phyloP scores from a whole-genome alignment of 1,140 invertebrate genomes.

The Brachionus sp. region DNA sequence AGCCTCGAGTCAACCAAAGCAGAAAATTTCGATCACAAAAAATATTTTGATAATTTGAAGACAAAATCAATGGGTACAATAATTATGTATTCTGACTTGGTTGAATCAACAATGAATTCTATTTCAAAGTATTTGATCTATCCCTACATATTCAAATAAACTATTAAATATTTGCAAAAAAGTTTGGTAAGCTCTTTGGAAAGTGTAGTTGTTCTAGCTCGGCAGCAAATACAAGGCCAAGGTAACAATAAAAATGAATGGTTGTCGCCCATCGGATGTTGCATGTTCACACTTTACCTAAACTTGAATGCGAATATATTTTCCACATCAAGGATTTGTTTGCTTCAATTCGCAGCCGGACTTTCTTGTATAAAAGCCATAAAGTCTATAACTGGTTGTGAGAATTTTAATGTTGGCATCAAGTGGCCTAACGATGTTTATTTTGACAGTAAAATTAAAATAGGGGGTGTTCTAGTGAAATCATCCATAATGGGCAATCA shows the following conservation, averaged over 20 bases:
- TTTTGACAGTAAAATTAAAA: constrained; percentile 1
- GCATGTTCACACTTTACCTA: constrained; percentile 14
- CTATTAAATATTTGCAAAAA: not conserved
- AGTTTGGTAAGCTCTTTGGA: constrained; percentile 11
- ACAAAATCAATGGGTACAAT: constrained; percentile 24
- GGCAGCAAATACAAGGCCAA: constrained; percentile 31
- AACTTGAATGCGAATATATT: constrained; percentile 3
- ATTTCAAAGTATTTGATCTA: not conserved
- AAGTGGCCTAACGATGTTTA: constrained; percentile 44
- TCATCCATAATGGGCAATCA: not conserved
- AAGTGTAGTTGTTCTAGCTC: not conserved
- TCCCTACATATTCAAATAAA: not conserved
- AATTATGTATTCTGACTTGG: constrained; percentile 27
- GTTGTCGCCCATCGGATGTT: constrained; percentile 34
- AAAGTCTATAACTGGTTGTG: not conserved
- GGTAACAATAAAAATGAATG: constrained; percentile 41
- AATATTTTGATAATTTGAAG: constrained; percentile 40
- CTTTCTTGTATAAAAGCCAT: constrained; percentile 21
- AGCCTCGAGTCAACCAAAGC: not conserved
- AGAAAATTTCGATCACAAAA: not conserved
- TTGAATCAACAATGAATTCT: constrained; percentile 42
- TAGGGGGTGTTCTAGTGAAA: constrained; percentile 33
- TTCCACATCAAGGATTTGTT: not conserved
- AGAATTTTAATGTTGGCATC: not conserved
- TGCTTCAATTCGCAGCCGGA: constrained; percentile 31